Evolutionary conservation across 2,888 invertebrate genomes (phyloP).

Genomic region (Oeneis ivallda): DNA sequence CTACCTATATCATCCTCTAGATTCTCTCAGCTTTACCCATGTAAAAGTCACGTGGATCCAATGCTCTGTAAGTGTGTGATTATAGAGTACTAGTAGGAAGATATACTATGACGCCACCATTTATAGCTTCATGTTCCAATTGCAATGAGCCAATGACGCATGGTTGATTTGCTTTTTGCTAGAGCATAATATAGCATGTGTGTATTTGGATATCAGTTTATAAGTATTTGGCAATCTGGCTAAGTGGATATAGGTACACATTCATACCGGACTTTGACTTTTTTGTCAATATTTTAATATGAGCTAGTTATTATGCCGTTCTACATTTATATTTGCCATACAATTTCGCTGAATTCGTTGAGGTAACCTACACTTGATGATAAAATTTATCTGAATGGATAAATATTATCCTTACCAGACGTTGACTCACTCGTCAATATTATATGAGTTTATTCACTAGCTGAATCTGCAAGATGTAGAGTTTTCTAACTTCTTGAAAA

Average conservation of each 20-base stretch:
- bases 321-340: background rate
- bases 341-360: no score
- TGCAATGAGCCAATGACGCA: constrained; percentile 66
- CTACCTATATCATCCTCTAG: no score
- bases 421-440: no score
- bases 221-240: constrained; percentile 59
- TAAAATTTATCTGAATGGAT: no score
- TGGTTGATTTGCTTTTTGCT: constrained; percentile 63
- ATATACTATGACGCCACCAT: constrained; percentile 16
- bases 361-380: background rate
- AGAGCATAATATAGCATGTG: constrained; percentile 50
- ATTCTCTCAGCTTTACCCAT: no score
- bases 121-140: constrained; percentile 54
- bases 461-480: no score
- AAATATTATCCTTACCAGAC: no score
- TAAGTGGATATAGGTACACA: constrained; percentile 52
- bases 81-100: no score
- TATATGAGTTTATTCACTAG: no score
- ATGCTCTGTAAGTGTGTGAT: no score
- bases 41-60: no score
- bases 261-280: constrained; percentile 45
- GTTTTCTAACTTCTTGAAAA: no score
- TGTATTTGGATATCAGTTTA: constrained; percentile 56
- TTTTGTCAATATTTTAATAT: constrained; percentile 48
- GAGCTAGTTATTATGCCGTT: constrained; percentile 20